Percentiles rank a stretch among this genome's conserved stretches.
Evolutionary conservation across 2,888 invertebrate species (phyloP).

Genomic region (Agonopterix subpropinquella): DNA sequence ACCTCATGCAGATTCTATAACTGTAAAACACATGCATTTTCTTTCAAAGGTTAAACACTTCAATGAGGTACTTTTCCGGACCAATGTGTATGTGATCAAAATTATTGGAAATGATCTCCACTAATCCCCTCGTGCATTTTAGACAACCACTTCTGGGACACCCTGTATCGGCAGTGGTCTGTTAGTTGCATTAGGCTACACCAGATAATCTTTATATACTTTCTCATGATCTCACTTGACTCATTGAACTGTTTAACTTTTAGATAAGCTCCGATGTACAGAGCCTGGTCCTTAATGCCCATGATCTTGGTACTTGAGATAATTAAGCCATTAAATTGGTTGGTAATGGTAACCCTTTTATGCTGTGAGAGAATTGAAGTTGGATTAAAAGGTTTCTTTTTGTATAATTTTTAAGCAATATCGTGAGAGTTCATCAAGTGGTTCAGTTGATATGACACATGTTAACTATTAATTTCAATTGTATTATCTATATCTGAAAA

Average conservation of each 20-base stretch:
- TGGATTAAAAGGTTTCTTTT: slow-evolving; percentile 51
- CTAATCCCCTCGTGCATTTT: no score
- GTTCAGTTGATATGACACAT: not conserved
- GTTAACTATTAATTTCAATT: no score
- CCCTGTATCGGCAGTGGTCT: no score
- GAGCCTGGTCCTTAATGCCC: slow-evolving; percentile 34
- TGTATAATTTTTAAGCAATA: slow-evolving; percentile 42
- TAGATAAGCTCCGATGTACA: slow-evolving; percentile 36
- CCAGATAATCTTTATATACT: not conserved
- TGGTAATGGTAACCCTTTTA: slow-evolving; percentile 54
- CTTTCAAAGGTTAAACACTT: no score
- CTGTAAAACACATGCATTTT: no score
- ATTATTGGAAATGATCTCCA: no score
- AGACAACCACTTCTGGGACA: no score
- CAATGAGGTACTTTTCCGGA: no score
- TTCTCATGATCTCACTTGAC: slow-evolving; percentile 26
- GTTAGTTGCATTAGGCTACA: no score
- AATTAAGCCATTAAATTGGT: slow-evolving; percentile 68
- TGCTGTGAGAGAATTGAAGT: slow-evolving; percentile 48
- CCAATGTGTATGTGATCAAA: no score
- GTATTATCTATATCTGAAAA: no score
- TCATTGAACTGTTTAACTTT: slow-evolving; percentile 24
- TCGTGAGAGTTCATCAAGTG: slow-evolving; percentile 19
- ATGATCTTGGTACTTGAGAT: slow-evolving; percentile 58
- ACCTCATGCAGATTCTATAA: no score